A percentile compares a stretch with the other conserved stretches of the same genome.
Conservation (phyloP, 2,797 vertebrate genomes). For the Cheirogaleus major region DNA sequence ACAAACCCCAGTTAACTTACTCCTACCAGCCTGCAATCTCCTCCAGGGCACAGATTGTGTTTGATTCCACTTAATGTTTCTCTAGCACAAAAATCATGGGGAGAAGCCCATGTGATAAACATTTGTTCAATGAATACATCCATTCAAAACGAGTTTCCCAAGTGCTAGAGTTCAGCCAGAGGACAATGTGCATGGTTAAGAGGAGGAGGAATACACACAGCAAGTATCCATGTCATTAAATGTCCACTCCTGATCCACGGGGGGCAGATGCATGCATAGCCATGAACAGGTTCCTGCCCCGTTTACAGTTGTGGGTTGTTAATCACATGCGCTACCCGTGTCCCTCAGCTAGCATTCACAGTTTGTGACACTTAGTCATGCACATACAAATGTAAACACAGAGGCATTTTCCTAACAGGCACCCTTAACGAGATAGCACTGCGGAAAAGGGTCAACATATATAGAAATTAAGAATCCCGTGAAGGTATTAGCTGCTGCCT, state of each 20-base stretch:
- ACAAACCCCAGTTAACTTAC: background rate
- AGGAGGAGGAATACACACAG: background rate
- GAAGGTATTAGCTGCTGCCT: background rate
- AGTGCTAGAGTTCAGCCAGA: constrained; percentile 10
- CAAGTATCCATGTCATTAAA: background rate
- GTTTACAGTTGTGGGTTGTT: background rate
- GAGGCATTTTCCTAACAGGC: background rate
- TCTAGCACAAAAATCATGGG: background rate
- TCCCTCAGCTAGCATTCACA: background rate
- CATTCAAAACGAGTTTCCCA: background rate
- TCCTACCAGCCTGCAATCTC: background rate
- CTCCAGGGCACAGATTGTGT: background rate
- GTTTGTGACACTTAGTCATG: background rate
- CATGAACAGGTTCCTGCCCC: background rate
- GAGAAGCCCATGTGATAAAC: background rate
- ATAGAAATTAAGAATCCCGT: background rate
- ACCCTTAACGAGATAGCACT: background rate
- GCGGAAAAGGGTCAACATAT: background rate
- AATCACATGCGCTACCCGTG: accelerated
- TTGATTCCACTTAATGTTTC: background rate
- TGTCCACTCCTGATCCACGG: background rate
- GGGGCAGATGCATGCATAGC: no score
- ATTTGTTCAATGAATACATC: background rate
- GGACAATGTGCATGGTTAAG: background rate
- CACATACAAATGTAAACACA: background rate